These are phyloP conservation scores for Synergus laeviventris DNA, from an alignment of 2,888 invertebrate genomes.

Conservation along the genomic window DNA sequence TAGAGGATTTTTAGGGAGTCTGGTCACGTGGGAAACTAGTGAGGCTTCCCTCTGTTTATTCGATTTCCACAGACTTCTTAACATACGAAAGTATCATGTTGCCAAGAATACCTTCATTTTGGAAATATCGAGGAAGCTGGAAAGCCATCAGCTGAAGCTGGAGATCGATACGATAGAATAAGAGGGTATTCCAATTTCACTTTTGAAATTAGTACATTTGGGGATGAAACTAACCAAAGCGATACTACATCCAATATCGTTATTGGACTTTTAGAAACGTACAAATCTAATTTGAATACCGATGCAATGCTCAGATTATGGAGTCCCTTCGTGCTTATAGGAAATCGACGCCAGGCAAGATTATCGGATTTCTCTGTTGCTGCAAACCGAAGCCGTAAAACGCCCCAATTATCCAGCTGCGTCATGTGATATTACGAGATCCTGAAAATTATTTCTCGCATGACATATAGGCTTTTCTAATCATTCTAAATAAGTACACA, in stretches of 20 bases:
- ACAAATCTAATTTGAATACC: not conserved
- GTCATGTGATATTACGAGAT: conserved; percentile 56
- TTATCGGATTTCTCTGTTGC: conserved; percentile 66
- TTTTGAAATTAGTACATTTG: not conserved
- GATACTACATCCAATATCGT: not conserved
- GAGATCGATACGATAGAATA: not conserved
- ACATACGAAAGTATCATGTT: not conserved
- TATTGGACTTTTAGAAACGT: not conserved
- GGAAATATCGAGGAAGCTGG: not conserved
- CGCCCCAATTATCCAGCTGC: conserved; percentile 45
- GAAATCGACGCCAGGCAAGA: conserved; percentile 54
- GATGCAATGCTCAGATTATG: not conserved
- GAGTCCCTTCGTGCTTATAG: not conserved
- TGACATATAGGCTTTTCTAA: not conserved
- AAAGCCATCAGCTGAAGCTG: not conserved
- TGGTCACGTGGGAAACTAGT: conserved; percentile 19
- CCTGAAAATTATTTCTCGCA: not conserved
- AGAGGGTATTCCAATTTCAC: not conserved
- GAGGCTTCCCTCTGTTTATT: conserved; percentile 19
- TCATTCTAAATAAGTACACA: no score
- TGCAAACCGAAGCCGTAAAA: conserved; percentile 67
- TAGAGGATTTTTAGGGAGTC: conserved; percentile 8
- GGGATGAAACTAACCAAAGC: not conserved
- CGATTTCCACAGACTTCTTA: not conserved
- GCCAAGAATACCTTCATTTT: not conserved